Evolutionary conservation across 1,140 invertebrate genomes (phyloP), one percentile per base, ranked within the genome.

Genomic region (Procambarus clarkii): DNA sequence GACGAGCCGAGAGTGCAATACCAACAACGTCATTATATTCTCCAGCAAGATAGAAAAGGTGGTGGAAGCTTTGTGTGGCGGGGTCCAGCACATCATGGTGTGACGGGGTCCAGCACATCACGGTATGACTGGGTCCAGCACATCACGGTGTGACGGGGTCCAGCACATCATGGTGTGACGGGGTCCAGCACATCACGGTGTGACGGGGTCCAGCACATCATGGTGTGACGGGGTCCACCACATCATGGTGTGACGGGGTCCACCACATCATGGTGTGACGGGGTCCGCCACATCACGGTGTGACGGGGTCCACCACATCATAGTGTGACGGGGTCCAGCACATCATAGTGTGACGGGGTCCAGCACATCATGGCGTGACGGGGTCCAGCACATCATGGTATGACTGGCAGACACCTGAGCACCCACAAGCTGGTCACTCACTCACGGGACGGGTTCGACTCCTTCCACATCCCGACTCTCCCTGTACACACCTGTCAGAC

Each of bases 341-440:
- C 18, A 34, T 5, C n/a, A 24, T 8, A n/a, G 24, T 24, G 7
- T 34, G 69, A 34, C n/a, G 11, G 64, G 18, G 18, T 11, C 64
- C 64, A 69, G 64, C 64, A 69, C 11, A 34, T 34, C 34, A 34
- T 34, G 34, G 34, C 0, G 34, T 34, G 34, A 34, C 34, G 0
- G 34, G 34, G 34, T 34, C 34, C 34, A 34, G 34, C 34, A 18
- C 18, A 34, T 5, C n/a, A 24, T 8, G 69, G 24, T 24, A 34
- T 34, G 69, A 34, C n/a, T 24, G 69, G 24, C 69, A 74, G 69
- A 74, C 69, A 74, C 69, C 69, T 34, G 69, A 74, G 69, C 21
- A 11, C 69, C n/a, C 69, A 34, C n/a, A 74, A 74, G 24, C n/a
- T 74, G 69, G n/a, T 74, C 69, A 74, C 69, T 74, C 64, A 69